phyloP scores from a whole-genome alignment of 2,888 invertebrate genomes.

The Drosophila prostipennis region DNA sequence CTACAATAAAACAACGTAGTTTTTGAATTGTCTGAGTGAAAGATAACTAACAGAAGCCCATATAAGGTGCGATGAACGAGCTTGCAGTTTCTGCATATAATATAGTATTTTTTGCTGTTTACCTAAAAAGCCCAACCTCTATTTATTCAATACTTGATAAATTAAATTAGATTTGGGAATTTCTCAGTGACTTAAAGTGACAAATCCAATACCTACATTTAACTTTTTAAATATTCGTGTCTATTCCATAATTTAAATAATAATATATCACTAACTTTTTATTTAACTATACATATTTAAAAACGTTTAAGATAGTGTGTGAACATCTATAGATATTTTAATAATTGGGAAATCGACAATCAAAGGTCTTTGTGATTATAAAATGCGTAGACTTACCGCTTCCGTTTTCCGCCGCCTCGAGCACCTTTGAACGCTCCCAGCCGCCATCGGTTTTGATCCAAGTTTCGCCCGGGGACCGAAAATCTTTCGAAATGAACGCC shows the following conservation, averaged over 20 bases:
- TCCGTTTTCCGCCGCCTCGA: slow-evolving; percentile 88
- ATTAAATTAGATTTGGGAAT: too few relatives aligned
- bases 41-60: background rate
- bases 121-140: too few relatives aligned
- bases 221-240: too few relatives aligned
- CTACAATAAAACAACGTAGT: background rate
- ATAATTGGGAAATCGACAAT: slow-evolving; percentile 11
- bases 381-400: slow-evolving; percentile 79
- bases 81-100: background rate
- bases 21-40: background rate
- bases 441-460: slow-evolving; percentile 99
- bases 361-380: slow-evolving; percentile 10
- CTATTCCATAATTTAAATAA: too few relatives aligned
- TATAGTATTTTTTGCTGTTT: background rate
- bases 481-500: slow-evolving; percentile 99
- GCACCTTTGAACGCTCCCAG: slow-evolving; percentile 98
- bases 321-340: slow-evolving; percentile 3
- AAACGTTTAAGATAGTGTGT: background rate
- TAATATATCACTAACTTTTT: background rate
- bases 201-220: too few relatives aligned
- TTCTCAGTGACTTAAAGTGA: too few relatives aligned
- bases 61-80: slow-evolving; percentile 5
- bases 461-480: slow-evolving; percentile 99
- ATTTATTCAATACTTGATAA: too few relatives aligned
- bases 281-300: too few relatives aligned